A percentile compares a stretch with the other conserved stretches of the same genome.
These are phyloP conservation scores for Takifugu flavidus DNA, from an alignment of 2,113 vertebrate species.

Conservation along the genomic window DNA sequence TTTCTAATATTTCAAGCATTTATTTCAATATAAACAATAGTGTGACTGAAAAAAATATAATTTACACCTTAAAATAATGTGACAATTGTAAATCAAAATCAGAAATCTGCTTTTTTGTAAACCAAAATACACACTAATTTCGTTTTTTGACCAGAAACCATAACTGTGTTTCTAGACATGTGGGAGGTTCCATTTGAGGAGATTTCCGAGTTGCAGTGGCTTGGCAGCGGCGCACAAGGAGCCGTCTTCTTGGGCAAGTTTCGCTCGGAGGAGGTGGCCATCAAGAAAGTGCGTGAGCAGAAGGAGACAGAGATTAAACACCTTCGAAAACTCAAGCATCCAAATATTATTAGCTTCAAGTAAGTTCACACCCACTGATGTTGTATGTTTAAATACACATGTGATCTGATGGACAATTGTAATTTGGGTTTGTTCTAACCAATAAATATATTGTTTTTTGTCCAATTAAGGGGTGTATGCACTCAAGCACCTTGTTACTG, in stretches of 20 bases:
- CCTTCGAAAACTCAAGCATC: conserved; percentile 93
- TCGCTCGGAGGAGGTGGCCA: conserved; percentile 92
- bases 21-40: too few relatives aligned
- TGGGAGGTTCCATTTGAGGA: conserved; percentile 99
- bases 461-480: conserved; percentile 86
- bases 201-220: conserved; percentile 98
- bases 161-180: conserved; percentile 77
- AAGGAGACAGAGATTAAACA: conserved; percentile 98
- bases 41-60: too few relatives aligned
- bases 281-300: conserved; percentile 98
- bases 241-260: conserved; percentile 97
- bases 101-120: neutral
- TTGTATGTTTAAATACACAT: neutral
- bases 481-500: conserved; percentile 97
- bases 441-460: conserved; percentile 13
- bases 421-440: neutral
- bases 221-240: conserved; percentile 95
- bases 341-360: conserved; percentile 99
- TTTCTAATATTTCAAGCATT: too few relatives aligned
- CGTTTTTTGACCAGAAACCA: conserved; percentile 3
- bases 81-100: neutral
- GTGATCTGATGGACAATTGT: neutral
- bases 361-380: conserved; percentile 60
- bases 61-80: too few relatives aligned
- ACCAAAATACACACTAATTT: neutral